Base-by-base conservation (phyloP, 2,888 invertebrate species). In the Mallateleia sp. region DNA sequence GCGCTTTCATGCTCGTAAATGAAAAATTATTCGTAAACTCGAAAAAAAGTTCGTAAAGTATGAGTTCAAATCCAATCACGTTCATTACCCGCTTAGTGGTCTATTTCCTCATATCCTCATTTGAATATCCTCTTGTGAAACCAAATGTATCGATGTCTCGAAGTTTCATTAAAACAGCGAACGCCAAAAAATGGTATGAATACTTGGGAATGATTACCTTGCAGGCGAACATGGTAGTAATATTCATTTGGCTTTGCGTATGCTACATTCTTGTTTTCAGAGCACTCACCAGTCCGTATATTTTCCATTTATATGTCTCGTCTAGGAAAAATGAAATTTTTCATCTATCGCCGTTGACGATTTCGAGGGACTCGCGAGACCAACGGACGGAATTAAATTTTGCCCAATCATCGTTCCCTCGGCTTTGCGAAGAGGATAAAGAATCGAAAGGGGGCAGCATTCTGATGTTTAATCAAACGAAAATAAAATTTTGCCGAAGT, bases 241-340 rank as follows among this genome's bases (percentile, higher is more conserved):
- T 86, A 82, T 86, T 86, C 82, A 82, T 74, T 87, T 79, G 47
- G 58, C 79, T 83, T 87, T 78, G 67, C 78, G 64, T 69, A 69
- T 62, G 87, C 79, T 60, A 82, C 66, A 81, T 82, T 86, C 78
- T 78, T 86, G 86, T 86, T 82, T 86, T 82, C 86, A 45, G 78
- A 82, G 86, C 82, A 86, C 86, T 86, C 86, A 80, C 18, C 78
- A 67, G 78, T 72, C 67, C 78, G 86, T 74, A 79, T 69, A 86
- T 83, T 87, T 87, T 87, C 79, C 79, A 83, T 87, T 87, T 83
- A 74, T 83, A 83, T 79, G 74, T 45, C 82, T 86, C 56, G 74
- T 82, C 86, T 82, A 78, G 69, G 75, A 82, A 82, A 86, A 86
- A 86, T 82, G 79, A 82, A 82, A 86, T 74, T 82, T 74, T 86